Evolutionary conservation across 2,888 invertebrate genomes (phyloP).

Genomic region (Lasiommata megera): DNA sequence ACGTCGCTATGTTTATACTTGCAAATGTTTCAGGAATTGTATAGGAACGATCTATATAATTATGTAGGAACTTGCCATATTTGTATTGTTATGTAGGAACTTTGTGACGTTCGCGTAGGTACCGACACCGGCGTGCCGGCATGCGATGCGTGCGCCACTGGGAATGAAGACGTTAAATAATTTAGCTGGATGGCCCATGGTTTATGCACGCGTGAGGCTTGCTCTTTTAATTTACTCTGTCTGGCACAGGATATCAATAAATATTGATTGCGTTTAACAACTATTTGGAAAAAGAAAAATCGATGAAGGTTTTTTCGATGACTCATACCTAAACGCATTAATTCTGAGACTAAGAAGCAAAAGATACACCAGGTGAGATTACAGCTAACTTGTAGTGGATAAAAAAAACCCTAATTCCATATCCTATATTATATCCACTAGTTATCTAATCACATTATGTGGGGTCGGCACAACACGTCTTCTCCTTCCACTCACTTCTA

Average conservation of each 20-base stretch:
- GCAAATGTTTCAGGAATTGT: slow-evolving; percentile 30
- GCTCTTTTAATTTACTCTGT: slow-evolving; percentile 40
- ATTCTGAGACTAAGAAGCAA: too few relatives aligned
- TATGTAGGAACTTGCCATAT: slow-evolving; percentile 39
- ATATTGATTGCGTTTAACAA: slow-evolving; percentile 26
- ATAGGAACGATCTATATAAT: slow-evolving; percentile 26
- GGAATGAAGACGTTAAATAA: slow-evolving; percentile 80
- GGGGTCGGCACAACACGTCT: too few relatives aligned
- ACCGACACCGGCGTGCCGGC: slow-evolving; percentile 66
- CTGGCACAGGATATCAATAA: slow-evolving; percentile 25
- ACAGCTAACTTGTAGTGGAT: too few relatives aligned
- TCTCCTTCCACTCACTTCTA: too few relatives aligned
- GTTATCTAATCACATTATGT: too few relatives aligned
- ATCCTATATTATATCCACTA: too few relatives aligned
- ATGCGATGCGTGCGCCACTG: slow-evolving; percentile 73
- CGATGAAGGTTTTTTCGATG: too few relatives aligned
- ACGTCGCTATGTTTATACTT: slow-evolving; percentile 28
- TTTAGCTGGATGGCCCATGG: slow-evolving; percentile 72
- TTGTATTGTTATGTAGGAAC: slow-evolving; percentile 28
- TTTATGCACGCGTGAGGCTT: slow-evolving; percentile 58
- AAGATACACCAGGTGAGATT: too few relatives aligned
- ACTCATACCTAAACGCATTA: too few relatives aligned
- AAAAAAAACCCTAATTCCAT: too few relatives aligned
- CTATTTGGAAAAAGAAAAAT: too few relatives aligned
- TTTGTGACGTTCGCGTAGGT: slow-evolving; percentile 49